Evolutionary conservation across 1,140 invertebrate genomes (phyloP), one percentile per base, ranked within the genome.

Genomic region (Zaprionus vittiger): DNA sequence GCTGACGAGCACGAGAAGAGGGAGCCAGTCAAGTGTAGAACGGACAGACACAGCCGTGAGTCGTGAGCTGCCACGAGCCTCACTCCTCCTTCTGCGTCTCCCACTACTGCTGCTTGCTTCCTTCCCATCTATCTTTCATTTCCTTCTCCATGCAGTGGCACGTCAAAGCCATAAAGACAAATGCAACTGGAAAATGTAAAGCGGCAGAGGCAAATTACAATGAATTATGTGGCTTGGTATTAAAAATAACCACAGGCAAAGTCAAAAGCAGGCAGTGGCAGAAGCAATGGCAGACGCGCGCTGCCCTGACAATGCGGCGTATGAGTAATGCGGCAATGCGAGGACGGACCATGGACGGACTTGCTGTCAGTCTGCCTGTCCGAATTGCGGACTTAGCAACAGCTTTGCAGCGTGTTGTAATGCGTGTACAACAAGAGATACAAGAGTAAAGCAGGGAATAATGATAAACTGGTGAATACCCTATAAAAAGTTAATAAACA

Each of bases 151-250:
- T 49, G 57, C 49, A 59, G 62, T 69, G 65, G 72, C 66, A 61
- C 65, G 66, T 69, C 69, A 66, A 49, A 73, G 70, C 44, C 65
- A 65, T 59, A 74, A 69, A 64, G 73, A 38, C 76, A 87, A 79
- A 65, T 91, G 81, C 85, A 89, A 77, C 81, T 90, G 85, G 73
- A 72, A 81, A 81, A 73, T 80, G 80, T 77, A 74, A 73, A 79
- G 70, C 67, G 61, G 69, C 83, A 81, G 41, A 47, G 75, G 81
- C 84, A 89, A 90, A 85, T 89, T 89, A 85, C 85, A 80, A 73
- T 90, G 85, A 89, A 91, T 91, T 89, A 90, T 89, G 85, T 80
- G 79, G 82, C 77, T 87, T 85, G 76, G 66, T 77, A 90, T 89
- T 90, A 89, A 90, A 89, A 89, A 89, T 90, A 89, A 71, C 81